Conservation (phyloP, 1,140 invertebrate species). For the Anastrepha ludens region DNA sequence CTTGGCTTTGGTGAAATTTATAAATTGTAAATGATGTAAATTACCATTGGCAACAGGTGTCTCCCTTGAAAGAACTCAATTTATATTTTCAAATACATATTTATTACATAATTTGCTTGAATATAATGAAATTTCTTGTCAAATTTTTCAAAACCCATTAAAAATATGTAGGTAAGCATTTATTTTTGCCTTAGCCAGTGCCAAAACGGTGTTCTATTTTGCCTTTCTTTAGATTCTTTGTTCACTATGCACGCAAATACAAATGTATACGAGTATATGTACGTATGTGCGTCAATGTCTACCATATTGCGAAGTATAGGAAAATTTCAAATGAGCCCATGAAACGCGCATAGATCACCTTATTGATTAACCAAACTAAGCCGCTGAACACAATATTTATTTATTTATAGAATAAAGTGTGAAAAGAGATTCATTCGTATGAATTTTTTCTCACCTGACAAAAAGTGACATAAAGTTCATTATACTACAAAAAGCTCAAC, state of each 20-base stretch:
- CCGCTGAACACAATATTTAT: conserved; percentile 27
- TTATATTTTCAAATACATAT: background rate
- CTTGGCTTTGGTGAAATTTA: no score
- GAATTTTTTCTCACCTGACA: conserved; percentile 35
- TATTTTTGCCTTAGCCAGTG: background rate
- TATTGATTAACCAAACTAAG: conserved; percentile 49
- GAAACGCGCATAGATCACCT: conserved; percentile 24
- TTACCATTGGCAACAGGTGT: conserved; percentile 9
- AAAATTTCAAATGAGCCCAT: conserved; percentile 41
- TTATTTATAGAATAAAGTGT: conserved; percentile 46
- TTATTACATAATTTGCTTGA: background rate
- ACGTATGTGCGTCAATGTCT: conserved; percentile 29
- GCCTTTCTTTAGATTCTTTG: conserved; percentile 29
- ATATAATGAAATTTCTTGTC: background rate
- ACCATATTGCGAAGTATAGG: background rate
- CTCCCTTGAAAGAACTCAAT: background rate
- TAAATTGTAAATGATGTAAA: background rate
- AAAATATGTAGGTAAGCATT: background rate
- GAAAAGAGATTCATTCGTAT: conserved; percentile 2
- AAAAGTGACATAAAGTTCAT: conserved; percentile 47
- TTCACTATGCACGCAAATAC: background rate
- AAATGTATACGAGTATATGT: background rate
- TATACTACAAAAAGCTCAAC: conserved; percentile 29
- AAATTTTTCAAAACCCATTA: background rate
- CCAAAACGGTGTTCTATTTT: conserved; percentile 31